Evolutionary conservation across 2,113 vertebrate species (phyloP).

Genomic region (Mesocricetus auratus): DNA sequence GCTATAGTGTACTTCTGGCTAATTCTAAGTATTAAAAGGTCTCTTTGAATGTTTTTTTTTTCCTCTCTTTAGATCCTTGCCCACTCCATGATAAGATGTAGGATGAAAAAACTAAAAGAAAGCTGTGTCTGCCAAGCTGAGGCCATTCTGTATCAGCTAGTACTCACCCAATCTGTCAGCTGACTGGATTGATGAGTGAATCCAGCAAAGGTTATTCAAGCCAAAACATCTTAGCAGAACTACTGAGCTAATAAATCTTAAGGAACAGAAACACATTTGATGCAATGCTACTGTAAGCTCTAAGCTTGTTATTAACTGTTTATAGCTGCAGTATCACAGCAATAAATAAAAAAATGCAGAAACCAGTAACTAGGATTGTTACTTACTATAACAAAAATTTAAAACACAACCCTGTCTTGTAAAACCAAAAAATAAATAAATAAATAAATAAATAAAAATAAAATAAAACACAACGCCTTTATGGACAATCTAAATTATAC

Average conservation of each 20-base stretch:
- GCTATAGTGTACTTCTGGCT: neutral
- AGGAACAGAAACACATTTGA: constrained; percentile 19
- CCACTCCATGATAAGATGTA: constrained; percentile 8
- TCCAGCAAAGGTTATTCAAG: neutral
- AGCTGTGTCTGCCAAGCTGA: neutral
- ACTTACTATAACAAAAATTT: neutral
- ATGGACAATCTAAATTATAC: neutral
- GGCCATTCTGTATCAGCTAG: neutral
- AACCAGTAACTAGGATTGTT: neutral
- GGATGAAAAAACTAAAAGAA: constrained; percentile 3
- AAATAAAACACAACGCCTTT: constrained; percentile 27
- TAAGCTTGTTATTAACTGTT: neutral
- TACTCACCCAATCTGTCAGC: neutral
- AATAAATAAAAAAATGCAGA: constrained; percentile 40
- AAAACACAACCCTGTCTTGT: too few species aligned
- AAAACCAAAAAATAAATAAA: too few species aligned
- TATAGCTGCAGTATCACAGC: neutral
- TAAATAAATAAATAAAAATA: too few species aligned
- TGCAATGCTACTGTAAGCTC: neutral
- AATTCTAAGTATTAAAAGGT: neutral
- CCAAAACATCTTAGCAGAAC: neutral
- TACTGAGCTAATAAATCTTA: constrained; percentile 35
- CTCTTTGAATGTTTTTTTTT: neutral
- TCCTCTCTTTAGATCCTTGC: neutral
- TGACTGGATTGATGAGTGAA: neutral